A percentile compares a stretch with the other conserved stretches of the same genome.
These are phyloP conservation scores for Labia minor DNA, from an alignment of 2,888 invertebrate species.

Conservation along the genomic window DNA sequence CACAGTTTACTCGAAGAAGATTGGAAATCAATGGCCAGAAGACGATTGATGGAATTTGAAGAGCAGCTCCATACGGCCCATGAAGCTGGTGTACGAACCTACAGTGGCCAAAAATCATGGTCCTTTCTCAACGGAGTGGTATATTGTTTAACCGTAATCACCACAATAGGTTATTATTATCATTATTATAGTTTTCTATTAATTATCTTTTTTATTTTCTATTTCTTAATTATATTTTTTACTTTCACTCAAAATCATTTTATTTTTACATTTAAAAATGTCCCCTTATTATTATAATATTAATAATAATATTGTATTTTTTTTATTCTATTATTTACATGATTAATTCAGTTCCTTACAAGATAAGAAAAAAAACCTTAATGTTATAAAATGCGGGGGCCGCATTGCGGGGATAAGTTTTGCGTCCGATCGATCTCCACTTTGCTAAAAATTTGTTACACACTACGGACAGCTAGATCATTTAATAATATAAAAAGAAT, in stretches of 20 bases:
- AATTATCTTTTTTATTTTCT: too few species aligned
- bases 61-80: conserved; percentile 73
- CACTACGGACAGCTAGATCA: not conserved
- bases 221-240: too few species aligned
- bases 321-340: too few species aligned
- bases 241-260: too few species aligned
- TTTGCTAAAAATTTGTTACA: not conserved
- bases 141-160: conserved; percentile 75
- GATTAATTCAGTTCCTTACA: not conserved
- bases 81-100: conserved; percentile 71
- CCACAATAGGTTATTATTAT: conserved; percentile 62
- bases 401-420: not conserved
- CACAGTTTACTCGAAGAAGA: conserved; percentile 76
- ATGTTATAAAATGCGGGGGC: not conserved
- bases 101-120: conserved; percentile 77
- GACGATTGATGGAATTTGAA: conserved; percentile 72
- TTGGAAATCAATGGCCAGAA: conserved; percentile 77
- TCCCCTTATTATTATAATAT: too few species aligned
- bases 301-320: too few species aligned
- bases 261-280: too few species aligned
- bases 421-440: not conserved
- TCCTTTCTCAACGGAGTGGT: conserved; percentile 78
- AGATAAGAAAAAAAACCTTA: not conserved
- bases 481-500: too few species aligned
- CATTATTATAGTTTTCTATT: too few species aligned